Evolutionary conservation across 2,113 vertebrate species (phyloP).

Genomic region (Desmodus rotundus): DNA sequence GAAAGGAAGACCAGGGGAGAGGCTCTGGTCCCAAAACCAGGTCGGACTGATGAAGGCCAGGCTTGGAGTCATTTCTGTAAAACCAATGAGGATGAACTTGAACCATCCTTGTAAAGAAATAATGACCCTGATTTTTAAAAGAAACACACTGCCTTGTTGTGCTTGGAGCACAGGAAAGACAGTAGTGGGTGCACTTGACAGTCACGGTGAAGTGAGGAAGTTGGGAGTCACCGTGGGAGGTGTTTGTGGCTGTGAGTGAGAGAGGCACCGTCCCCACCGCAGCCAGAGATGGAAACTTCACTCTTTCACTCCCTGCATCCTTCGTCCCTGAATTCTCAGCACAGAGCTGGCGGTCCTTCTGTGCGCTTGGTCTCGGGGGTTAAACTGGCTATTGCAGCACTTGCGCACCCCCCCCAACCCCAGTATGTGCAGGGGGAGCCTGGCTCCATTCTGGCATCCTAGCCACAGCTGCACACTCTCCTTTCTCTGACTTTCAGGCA

Average conservation of each 20-base stretch:
- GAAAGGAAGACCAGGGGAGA: neutral
- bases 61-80: neutral
- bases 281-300: neutral
- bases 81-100: neutral
- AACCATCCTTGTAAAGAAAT: neutral
- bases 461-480: neutral
- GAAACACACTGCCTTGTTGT: neutral
- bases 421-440: neutral
- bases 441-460: neutral
- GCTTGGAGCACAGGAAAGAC: too few relatives aligned
- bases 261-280: neutral
- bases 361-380: neutral
- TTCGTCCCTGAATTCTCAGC: neutral
- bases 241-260: neutral
- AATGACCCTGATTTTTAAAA: neutral
- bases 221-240: neutral
- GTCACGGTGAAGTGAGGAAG: neutral
- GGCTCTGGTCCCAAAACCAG: rapidly evolving
- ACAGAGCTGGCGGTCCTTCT: neutral
- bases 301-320: rapidly evolving
- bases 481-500: neutral
- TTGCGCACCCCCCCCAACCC: neutral
- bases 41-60: neutral
- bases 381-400: too few relatives aligned
- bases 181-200: too few relatives aligned